Base-by-base conservation (phyloP, 2,888 invertebrate species). In the Thecophora atra region DNA sequence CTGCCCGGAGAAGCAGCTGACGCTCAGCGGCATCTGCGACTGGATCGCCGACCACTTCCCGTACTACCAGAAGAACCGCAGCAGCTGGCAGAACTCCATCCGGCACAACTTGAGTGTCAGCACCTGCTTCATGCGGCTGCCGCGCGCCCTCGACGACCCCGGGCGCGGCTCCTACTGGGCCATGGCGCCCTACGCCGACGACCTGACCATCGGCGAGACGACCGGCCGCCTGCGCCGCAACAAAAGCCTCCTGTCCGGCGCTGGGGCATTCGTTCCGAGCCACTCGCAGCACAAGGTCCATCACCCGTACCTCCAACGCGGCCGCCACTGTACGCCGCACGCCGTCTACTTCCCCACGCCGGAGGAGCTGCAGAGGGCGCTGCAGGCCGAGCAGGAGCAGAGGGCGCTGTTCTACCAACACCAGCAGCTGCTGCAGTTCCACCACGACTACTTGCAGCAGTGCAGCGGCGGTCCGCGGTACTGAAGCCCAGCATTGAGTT, bases 91-190 rank as follows among this genome's bases (percentile, higher is more conserved):
- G 88, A 99, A 99, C 84, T 97, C 97, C 0, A 98, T 84, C 26
- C 79, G 84, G 0, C 84, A 84, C 73, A 85, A 82, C 68, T 74
- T 84, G 0, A 84, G 85, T 95, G 78, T 89, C 95, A 67, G 98
- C 97, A 97, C 98, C 87, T 97, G 97, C 84, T 99, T 99, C 87
- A 94, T 98, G 63, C 97, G 97, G 87, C 94, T 96, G 58, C 95
- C 97, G 0, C 89, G 99, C 15, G 96, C 96, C 81, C 95, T 98
- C 87, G 98, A 99, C 87, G 98, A 99, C 85, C 98, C 99, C 0
- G 98, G 98, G 0, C 98, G 99, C 83, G 99, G 98, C 0, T 98
- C 98, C 87, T 99, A 99, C 88, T 99, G 99, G 98, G 98, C 98
- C 93, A 85, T 99, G 82, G 98, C 98, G 84, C 94, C 97, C 0